Evolutionary conservation across 2,888 invertebrate species (phyloP), one percentile per base, ranked within the genome.

Genomic region (Hyposoter dolosus): DNA sequence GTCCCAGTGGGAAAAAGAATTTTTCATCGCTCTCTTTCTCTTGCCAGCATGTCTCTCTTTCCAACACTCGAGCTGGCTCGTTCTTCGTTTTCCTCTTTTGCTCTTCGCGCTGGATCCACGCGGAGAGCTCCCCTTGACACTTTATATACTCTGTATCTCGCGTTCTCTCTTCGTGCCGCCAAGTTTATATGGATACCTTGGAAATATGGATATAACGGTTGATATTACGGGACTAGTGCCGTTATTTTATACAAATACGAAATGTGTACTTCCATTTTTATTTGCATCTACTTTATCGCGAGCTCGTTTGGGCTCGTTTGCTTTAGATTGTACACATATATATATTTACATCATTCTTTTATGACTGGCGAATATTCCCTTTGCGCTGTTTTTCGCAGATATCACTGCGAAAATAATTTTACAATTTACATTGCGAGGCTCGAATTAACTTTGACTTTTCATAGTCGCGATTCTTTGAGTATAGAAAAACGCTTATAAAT

Each of bases 1-100:
- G 86, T 84, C 75, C 84, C 86, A 71, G 75, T 82, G 86, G 86
- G 86, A 83, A 83, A 80, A 79, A 56, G 50, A 69, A 79, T 82
- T 66, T 80, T 79, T 71, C 68, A 72, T 72, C 53, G 28, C 50
- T 60, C 78, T 45, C 66, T 78, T 53, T 32, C 23, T 45, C 65
- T 47, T 23, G 40, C 12, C n/a, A n/a, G n/a, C n/a, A n/a, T n/a
- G 17, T 28, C 60, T 12, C 40, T 19, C 60, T 32, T 35, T 43
- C 47, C 28, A 50, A 50, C 68, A 19, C 65, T 63, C 40, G 10
- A 53, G 43, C 69, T 43, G 19, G 19, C 19, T 40, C 40, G 19
- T 35, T 66, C 28, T 56, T 47, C 40, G 65, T 76, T 45, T 50
- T 65, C n/a, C 71, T 63, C 71, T 43, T 35, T 65, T 28, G 28